Base-by-base conservation (phyloP, 2,888 invertebrate genomes). In the Patella pellucida region DNA sequence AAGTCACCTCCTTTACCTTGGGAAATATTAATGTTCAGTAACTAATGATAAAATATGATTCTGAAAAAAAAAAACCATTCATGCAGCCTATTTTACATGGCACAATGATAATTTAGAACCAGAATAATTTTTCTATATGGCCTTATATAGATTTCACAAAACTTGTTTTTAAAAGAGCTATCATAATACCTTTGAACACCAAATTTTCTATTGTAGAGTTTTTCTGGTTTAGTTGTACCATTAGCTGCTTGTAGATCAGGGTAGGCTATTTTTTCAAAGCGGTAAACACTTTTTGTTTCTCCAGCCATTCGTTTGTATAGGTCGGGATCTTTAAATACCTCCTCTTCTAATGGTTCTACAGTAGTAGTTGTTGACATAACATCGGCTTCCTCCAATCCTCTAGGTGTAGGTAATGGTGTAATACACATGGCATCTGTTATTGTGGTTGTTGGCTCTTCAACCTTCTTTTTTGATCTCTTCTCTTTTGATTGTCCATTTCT, bases 181-280 rank as follows among this genome's bases (percentile, higher is more conserved):
- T 41, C 9, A 9, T 41, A 9, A 41, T 78, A 92, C 90, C 93
- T 92, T 84, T 93, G 93, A 52, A 92, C 91, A 78, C 91, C 92
- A 78, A 92, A 90, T 80, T 93, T 93, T 82, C 93, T 92, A 73
- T 88, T 88, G 81, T 94, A 93, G 23, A 95, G 90, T 1, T 94
- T 93, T 86, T 95, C 94, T 0, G 93, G 92, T 54, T 85, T 84
- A 23, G 84, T 84, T 0, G 91, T 88, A 27, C 93, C 92, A 69
- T 83, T 84, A 23, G 87, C 94, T 0, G 94, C 94, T 82, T 93
- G 92, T 91, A 95, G 92, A 85, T 95, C 95, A 23, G 95, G 95
- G 89, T 94, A 95, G 0, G 95, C 94, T 7, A 95, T 93, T 91
- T 95, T 95, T 52, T 94, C 93, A 89, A 95, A 95, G 9, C 93